phyloP scores from a whole-genome alignment of 2,888 invertebrate genomes.

The Dicyrtomina minuta region DNA sequence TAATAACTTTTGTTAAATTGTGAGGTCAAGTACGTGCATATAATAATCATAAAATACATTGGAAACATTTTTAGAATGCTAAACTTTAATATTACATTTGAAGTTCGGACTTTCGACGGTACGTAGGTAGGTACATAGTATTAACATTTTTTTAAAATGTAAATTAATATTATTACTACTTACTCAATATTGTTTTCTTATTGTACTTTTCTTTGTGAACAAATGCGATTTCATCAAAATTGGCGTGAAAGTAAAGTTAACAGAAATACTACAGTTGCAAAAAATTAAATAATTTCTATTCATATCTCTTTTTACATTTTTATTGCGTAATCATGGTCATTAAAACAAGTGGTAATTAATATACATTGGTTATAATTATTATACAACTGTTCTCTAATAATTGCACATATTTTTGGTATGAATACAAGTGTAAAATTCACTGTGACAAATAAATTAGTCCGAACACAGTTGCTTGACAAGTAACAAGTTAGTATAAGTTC shows the following conservation, averaged over 20 bases:
- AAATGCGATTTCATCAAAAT: background rate
- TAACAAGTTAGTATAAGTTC: no score
- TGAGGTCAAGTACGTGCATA: no score
- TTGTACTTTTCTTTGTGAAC: slow-evolving; percentile 7
- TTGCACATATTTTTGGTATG: no score
- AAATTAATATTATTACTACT: background rate
- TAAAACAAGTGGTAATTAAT: background rate
- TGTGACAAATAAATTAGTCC: no score
- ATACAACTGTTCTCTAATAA: no score
- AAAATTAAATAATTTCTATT: no score
- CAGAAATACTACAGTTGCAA: no score
- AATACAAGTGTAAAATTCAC: no score
- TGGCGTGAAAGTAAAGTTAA: no score
- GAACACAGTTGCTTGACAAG: no score
- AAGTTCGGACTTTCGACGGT: background rate
- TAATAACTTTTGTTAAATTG: no score
- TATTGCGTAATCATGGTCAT: background rate
- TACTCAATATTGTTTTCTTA: slow-evolving; percentile 5
- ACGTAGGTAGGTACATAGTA: background rate
- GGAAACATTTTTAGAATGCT: background rate
- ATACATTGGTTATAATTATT: no score
- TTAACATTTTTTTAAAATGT: background rate
- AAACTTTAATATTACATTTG: background rate
- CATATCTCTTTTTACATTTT: background rate
- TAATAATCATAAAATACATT: slow-evolving; percentile 11